Evolutionary conservation across 2,797 vertebrate species (phyloP), one percentile per base, ranked within the genome.

Genomic region (Psittacula echo): DNA sequence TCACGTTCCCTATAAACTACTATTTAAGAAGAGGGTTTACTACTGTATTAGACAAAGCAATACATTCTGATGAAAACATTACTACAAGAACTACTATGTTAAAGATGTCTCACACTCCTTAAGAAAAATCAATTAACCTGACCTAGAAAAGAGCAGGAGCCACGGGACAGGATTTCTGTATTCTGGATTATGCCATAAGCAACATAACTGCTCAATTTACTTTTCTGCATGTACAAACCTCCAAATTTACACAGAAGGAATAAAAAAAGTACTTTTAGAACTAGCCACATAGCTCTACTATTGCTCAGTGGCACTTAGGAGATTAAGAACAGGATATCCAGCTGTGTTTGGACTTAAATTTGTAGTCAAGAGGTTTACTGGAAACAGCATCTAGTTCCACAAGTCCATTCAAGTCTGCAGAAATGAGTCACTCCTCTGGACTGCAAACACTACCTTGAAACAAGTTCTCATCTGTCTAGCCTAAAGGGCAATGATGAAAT

Each of bases 381-480:
- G 41, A 80, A 95, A 76, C 61, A 32, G 23, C 62, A 92, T 58
- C 42, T 75, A 72, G 78, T 62, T 92, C 54, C 50, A 61, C 89
- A 92, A 81, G 90, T 58, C 81, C 62, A 26, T 68, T 94, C 95
- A 91, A 44, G 82, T 65, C 48, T 77, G 42, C 39, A 94, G 75
- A 89, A 80, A 89, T 85, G 56, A 96, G 44, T 96, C 94, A 93
- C 29, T 67, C 1, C 13, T 17, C 32, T 44, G 48, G 68, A 61
- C 48, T 68, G 65, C 56, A 93, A 90, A 80, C 23, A 29, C 17
- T 89, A 79, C 85, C 80, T 89, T 64, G 34, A 90, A 93, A 91
- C 47, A 54, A 88, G 56, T 90, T 68, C 58, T 93, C 24, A 93
- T 68, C 68, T 72, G 37, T 66, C 66, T 62, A 81, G 19, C 41